phyloP scores from a whole-genome alignment of 2,113 vertebrate genomes.

The Sceloporus undulatus region DNA sequence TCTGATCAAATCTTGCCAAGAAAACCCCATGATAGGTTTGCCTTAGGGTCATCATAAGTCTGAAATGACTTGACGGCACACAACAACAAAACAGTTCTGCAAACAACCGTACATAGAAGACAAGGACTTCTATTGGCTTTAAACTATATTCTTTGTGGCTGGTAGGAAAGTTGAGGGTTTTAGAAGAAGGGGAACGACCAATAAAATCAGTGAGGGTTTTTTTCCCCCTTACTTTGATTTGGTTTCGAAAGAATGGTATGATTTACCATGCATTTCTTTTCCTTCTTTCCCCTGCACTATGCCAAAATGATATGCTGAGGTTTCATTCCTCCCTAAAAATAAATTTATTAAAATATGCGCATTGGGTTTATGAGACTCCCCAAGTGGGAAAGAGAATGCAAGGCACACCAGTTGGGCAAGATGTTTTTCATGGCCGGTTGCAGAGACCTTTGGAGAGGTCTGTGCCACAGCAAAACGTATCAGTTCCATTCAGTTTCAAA shows the following conservation, averaged over 20 bases:
- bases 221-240: background rate
- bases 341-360: background rate
- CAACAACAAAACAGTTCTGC: too few relatives aligned
- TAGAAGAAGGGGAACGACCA: background rate
- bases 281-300: too few relatives aligned
- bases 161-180: background rate
- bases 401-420: background rate
- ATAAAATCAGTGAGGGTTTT: background rate
- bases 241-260: constrained; percentile 6
- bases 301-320: background rate
- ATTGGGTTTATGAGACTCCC: background rate
- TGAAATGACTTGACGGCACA: too few relatives aligned
- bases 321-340: background rate
- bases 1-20: too few relatives aligned
- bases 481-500: background rate
- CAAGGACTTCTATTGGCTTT: background rate
- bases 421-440: background rate
- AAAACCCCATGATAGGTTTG: too few relatives aligned
- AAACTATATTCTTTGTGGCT: constrained; percentile 3
- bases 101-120: background rate
- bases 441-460: background rate
- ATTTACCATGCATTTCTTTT: background rate
- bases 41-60: too few relatives aligned
- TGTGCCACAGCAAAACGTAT: background rate
- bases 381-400: background rate